phyloP scores from a whole-genome alignment of 2,113 vertebrate genomes.

The Oriolus oriolus region DNA sequence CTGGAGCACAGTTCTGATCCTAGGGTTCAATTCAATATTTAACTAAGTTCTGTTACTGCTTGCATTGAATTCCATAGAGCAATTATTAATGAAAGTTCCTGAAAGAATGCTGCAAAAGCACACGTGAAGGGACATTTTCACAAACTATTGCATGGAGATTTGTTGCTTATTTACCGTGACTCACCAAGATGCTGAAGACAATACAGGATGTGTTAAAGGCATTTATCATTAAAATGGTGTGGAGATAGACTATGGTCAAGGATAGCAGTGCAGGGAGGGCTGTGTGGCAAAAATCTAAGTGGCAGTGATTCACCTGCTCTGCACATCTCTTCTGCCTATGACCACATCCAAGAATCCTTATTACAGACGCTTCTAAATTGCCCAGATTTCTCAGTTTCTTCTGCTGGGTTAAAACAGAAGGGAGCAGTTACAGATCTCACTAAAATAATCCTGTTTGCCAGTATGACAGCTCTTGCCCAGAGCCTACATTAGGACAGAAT shows the following conservation, averaged over 20 bases:
- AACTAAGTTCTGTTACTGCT: neutral
- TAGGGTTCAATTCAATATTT: neutral
- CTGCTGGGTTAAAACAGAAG: neutral
- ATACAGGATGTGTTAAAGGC: neutral
- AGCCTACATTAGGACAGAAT: neutral
- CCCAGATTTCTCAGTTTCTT: neutral
- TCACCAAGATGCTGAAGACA: neutral
- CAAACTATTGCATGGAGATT: neutral
- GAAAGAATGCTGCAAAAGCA: neutral
- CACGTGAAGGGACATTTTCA: neutral
- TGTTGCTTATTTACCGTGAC: neutral
- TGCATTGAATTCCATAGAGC: neutral
- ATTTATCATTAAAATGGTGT: neutral
- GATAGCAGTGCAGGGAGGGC: neutral
- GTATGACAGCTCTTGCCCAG: neutral
- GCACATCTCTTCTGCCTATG: rapidly evolving
- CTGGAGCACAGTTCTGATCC: neutral
- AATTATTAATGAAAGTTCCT: neutral
- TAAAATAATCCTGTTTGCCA: neutral
- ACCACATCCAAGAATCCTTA: neutral
- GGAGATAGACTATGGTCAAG: neutral
- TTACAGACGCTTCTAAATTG: neutral
- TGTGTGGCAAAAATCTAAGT: neutral
- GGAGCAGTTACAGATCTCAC: neutral
- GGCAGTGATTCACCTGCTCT: neutral